Conservation (phyloP, 2,888 invertebrate species). For the Xanthostigma xanthostigma region DNA sequence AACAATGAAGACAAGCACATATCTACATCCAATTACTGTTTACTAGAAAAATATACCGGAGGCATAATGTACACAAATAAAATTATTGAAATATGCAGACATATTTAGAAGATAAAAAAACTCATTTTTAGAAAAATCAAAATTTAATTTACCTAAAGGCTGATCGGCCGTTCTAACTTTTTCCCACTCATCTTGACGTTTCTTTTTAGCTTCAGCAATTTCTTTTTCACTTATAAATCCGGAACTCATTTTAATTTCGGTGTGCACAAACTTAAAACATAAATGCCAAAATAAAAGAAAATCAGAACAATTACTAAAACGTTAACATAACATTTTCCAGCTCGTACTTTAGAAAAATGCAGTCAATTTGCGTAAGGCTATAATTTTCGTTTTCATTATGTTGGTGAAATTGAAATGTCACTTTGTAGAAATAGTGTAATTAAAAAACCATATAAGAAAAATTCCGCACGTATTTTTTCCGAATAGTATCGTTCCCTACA, state of each 20-base stretch:
- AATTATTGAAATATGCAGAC: neutral
- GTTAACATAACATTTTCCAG: too few relatives aligned
- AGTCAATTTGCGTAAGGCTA: too few relatives aligned
- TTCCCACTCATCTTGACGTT: constrained; percentile 93
- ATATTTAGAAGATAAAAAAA: constrained; percentile 1
- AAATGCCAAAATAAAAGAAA: neutral
- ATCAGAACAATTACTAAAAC: too few relatives aligned
- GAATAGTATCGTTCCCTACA: too few relatives aligned
- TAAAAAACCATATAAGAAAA: too few relatives aligned
- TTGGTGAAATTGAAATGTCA: too few relatives aligned
- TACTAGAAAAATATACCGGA: neutral
- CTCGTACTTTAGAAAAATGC: too few relatives aligned
- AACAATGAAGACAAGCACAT: constrained; percentile 9
- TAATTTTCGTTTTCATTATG: too few relatives aligned
- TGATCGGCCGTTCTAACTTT: constrained; percentile 82
- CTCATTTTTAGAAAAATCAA: neutral
- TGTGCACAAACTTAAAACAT: neutral
- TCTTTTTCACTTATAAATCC: constrained; percentile 85
- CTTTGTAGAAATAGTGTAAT: too few relatives aligned
- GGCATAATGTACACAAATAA: neutral
- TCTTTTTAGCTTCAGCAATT: constrained; percentile 60
- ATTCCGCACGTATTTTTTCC: too few relatives aligned
- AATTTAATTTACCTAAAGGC: constrained; percentile 53
- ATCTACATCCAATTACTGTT: neutral
- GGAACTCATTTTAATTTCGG: constrained; percentile 54